Evolutionary conservation across 1,140 invertebrate species (phyloP), one percentile per base, ranked within the genome.

Genomic region (Pollicipes pollicipes): DNA sequence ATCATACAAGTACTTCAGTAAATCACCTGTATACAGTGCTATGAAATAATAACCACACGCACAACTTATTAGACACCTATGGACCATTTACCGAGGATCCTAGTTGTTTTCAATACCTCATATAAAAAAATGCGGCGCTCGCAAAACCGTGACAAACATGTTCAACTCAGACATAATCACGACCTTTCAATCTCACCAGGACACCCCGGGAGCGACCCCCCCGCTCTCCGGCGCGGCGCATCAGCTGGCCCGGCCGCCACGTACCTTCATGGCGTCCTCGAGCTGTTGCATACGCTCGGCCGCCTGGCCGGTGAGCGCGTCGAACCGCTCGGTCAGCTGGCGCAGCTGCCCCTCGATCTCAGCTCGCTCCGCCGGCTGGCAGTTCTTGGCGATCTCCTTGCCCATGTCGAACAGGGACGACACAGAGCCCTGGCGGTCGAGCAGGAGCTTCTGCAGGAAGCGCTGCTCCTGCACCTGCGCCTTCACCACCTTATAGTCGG

Each of bases 401-500:
- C 91, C 92, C 87, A 95, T 92, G 67, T 85, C 86, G 77, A 89
- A 89, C 17, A 95, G 78, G 0, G 90, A 92, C 0, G 89, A 89
- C 85, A 98, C 93, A 0, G 91, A 95, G 76, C 90, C 88, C 79
- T 95, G 90, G 66, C 95, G 85, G 79, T 98, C 96, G 76, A 91
- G 79, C 32, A 99, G 81, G 90, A 98, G 94, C 79, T 97, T 97
- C 79, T 93, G 93, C 69, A 98, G 81, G 85, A 97, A 97, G 83
- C 89, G 76, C 72, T 81, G 79, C 74, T 84, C 84, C 73, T 85
- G 84, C 24, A 85, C 77, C 75, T 87, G 85, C 69, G 84, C 94
- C 78, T 97, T 98, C 0, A 96, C 92, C 0, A 98, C 95, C 80
- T 98, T 97, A 79, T 95, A 96, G 77, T 98, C 96, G 8, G 91